Evolutionary conservation across 92 coral and sea anemone genomes (phyloP).

Genomic region (Epizoanthus ramosus): DNA sequence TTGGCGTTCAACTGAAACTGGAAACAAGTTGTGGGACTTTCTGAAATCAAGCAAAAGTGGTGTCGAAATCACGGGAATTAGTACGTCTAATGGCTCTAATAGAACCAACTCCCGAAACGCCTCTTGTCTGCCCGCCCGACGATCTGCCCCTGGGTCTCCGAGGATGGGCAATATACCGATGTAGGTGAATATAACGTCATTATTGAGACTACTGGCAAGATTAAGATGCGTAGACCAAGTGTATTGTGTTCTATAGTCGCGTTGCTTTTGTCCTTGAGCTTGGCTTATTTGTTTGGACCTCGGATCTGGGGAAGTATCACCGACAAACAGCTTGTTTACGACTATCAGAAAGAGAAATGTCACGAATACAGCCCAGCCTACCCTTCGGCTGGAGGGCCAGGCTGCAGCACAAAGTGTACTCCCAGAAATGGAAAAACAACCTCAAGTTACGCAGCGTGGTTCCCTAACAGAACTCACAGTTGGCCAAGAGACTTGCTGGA

Average conservation of each 20-base stretch:
- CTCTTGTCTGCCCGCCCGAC: too few relatives aligned
- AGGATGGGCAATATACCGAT: too few relatives aligned
- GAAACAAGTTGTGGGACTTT: too few relatives aligned
- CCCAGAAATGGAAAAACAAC: constrained; percentile 12
- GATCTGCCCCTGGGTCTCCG: too few relatives aligned
- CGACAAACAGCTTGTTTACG: background rate
- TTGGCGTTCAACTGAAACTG: too few relatives aligned
- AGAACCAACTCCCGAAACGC: too few relatives aligned
- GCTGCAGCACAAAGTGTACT: constrained; percentile 44
- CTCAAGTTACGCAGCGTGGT: constrained; percentile 9
- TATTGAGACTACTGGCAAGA: too few relatives aligned
- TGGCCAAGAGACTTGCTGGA: constrained; percentile 50
- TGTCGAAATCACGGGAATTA: too few relatives aligned
- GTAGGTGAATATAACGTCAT: too few relatives aligned
- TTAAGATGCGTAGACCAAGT: background rate
- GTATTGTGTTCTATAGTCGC: background rate
- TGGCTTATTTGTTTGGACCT: background rate
- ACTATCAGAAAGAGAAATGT: constrained; percentile 37
- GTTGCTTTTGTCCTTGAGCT: background rate
- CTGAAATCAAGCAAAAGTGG: too few relatives aligned
- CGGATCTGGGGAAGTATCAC: background rate
- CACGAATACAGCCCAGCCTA: constrained; percentile 49
- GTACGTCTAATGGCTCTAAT: too few relatives aligned
- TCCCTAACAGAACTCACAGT: constrained; percentile 29
- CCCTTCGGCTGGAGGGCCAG: constrained; percentile 61